A percentile compares a stretch with the other conserved stretches of the same genome.
phyloP scores from a whole-genome alignment of 53 echinoderm and acorn worm species.

The Patiria pectinifera region DNA sequence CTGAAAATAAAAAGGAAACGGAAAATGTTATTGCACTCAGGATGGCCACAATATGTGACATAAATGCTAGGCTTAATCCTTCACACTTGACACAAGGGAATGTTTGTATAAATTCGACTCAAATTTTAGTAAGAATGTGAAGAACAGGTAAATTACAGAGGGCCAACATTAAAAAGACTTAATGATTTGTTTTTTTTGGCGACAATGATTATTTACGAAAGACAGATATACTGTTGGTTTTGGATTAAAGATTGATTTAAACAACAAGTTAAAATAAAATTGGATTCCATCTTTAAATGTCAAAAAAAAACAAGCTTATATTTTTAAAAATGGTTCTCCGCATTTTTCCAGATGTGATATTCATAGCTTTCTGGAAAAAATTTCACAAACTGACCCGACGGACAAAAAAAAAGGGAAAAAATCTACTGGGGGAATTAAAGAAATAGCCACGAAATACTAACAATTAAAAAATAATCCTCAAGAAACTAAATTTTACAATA shows the following conservation, averaged over 20 bases:
- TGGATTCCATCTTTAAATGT: too few species aligned
- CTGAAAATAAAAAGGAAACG: too few species aligned
- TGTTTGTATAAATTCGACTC: background rate
- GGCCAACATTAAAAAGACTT: too few species aligned
- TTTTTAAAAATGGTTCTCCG: constrained; percentile 35
- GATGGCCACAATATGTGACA: background rate
- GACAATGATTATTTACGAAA: too few species aligned
- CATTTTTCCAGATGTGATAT: background rate
- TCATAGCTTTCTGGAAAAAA: background rate
- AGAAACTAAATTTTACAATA: constrained; percentile 16
- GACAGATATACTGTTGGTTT: too few species aligned
- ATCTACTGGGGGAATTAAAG: constrained; percentile 5
- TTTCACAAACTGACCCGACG: constrained; percentile 39
- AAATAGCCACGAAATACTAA: constrained; percentile 2
- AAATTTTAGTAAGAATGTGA: too few species aligned
- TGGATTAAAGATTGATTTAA: too few species aligned
- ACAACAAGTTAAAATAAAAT: too few species aligned
- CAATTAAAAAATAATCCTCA: constrained; percentile 36
- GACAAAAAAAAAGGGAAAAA: background rate
- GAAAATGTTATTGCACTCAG: background rate
- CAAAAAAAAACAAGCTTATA: background rate
- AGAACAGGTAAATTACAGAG: too few species aligned
- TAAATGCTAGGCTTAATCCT: background rate
- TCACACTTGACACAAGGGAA: background rate
- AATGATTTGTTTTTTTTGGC: too few species aligned